These are phyloP conservation scores for Netelia virgata DNA, from an alignment of 2,888 invertebrate genomes.

Conservation along the genomic window DNA sequence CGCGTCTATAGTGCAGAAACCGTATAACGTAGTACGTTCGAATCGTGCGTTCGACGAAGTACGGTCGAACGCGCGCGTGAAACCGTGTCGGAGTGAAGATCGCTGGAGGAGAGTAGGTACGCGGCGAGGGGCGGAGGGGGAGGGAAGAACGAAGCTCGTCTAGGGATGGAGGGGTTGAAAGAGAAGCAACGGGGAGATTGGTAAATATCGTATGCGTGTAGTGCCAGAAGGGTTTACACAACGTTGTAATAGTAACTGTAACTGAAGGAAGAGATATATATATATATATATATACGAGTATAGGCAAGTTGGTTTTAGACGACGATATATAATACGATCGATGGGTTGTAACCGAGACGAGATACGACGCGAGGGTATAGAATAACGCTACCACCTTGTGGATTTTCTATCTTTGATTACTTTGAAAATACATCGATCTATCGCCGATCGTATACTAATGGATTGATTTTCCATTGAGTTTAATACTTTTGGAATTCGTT, in stretches of 20 bases:
- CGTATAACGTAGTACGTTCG: conserved; percentile 25
- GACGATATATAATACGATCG: too few species aligned
- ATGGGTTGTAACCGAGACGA: too few species aligned
- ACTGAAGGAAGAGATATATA: background rate
- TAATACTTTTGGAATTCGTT: too few species aligned
- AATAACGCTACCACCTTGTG: too few species aligned
- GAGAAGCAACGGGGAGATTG: conserved; percentile 22
- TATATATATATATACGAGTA: too few species aligned
- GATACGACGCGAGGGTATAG: too few species aligned
- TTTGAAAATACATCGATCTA: too few species aligned
- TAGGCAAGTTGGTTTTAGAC: background rate
- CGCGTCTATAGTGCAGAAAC: background rate
- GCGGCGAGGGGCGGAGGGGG: too few species aligned
- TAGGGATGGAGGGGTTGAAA: conserved; percentile 16
- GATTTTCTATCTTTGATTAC: too few species aligned
- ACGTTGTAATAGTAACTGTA: conserved; percentile 27
- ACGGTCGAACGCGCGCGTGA: conserved; percentile 36
- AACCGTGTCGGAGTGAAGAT: conserved; percentile 50
- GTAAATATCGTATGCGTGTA: conserved; percentile 55
- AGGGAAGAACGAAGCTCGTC: background rate
- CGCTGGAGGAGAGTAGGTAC: conserved; percentile 21
- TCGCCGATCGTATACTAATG: too few species aligned
- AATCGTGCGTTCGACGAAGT: conserved; percentile 40
- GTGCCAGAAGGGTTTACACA: conserved; percentile 44
- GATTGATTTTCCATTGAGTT: too few species aligned